Evolutionary conservation across 2,888 invertebrate genomes (phyloP).

Genomic region (Sialis fuliginosa): DNA sequence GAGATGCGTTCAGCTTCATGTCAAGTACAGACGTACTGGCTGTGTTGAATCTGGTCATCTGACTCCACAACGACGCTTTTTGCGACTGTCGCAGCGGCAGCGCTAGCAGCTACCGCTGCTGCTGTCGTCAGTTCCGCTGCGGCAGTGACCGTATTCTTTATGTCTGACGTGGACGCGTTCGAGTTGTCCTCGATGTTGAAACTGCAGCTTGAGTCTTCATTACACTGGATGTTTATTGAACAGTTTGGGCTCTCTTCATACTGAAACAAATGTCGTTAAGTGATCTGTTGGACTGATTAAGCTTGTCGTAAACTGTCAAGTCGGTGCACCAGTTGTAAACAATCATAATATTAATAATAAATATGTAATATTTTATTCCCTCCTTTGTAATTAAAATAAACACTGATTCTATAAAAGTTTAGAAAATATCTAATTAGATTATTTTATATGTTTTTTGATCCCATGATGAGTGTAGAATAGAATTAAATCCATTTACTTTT

Average conservation of each 20-base stretch:
- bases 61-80: constrained; percentile 6
- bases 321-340: too few relatives aligned
- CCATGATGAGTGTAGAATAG: too few relatives aligned
- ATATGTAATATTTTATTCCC: too few relatives aligned
- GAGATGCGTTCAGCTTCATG: not conserved
- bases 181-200: constrained; percentile 15
- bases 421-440: too few relatives aligned
- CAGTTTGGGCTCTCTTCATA: constrained; percentile 28
- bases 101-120: constrained; percentile 9
- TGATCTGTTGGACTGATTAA: not conserved
- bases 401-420: too few relatives aligned
- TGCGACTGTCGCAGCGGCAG: not conserved
- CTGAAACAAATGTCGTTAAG: constrained; percentile 15
- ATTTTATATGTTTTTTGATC: too few relatives aligned
- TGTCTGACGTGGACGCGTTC: constrained; percentile 4
- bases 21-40: constrained; percentile 5
- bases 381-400: too few relatives aligned
- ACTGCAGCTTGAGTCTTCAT: constrained; percentile 28
- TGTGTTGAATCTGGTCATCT: constrained; percentile 8
- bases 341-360: too few relatives aligned
- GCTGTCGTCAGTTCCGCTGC: constrained; percentile 10
- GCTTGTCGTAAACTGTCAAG: too few relatives aligned
- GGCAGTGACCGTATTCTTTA: constrained; percentile 10
- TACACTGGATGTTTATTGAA: constrained; percentile 21
- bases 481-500: too few relatives aligned